These are phyloP conservation scores for Caenorhabditis sp. DNA, from an alignment of 2,888 invertebrate genomes.

Conservation along the genomic window DNA sequence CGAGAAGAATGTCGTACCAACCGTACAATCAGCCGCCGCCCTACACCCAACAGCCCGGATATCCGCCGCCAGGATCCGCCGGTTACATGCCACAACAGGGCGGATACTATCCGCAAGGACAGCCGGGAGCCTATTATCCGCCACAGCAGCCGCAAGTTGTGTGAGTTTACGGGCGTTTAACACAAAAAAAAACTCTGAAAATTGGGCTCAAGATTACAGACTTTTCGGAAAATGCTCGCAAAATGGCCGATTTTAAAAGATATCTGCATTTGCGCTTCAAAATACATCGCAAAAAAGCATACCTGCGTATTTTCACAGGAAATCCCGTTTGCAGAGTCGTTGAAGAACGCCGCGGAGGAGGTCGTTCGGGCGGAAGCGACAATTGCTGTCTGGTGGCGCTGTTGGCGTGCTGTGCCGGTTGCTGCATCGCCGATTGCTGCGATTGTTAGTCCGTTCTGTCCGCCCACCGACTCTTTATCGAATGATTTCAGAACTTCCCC, in stretches of 20 bases:
- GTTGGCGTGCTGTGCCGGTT: slow-evolving; percentile 59
- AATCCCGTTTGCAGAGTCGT: slow-evolving; percentile 47
- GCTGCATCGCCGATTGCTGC: slow-evolving; percentile 63
- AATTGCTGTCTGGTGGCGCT: slow-evolving; percentile 58
- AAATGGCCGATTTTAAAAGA: too few species aligned
- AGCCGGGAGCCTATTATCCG: slow-evolving; percentile 42
- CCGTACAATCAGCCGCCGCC: slow-evolving; percentile 58
- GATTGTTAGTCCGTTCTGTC: slow-evolving; percentile 32
- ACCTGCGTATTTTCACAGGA: too few species aligned
- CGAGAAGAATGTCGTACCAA: slow-evolving; percentile 57
- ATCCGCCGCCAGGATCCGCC: slow-evolving; percentile 59
- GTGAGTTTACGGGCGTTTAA: too few species aligned
- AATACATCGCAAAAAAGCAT: not conserved
- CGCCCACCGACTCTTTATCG: not conserved
- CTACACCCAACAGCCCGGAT: slow-evolving; percentile 57
- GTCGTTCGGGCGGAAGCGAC: slow-evolving; percentile 50
- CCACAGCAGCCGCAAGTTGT: slow-evolving; percentile 52
- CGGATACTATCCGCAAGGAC: slow-evolving; percentile 54
- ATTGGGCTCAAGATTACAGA: too few species aligned
- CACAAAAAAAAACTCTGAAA: too few species aligned
- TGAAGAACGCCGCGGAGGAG: slow-evolving; percentile 39
- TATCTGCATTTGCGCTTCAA: too few species aligned
- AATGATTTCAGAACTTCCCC: slow-evolving; percentile 19
- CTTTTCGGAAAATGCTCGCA: too few species aligned
- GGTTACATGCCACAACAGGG: slow-evolving; percentile 49